A percentile compares a stretch with the other conserved stretches of the same genome.
phyloP scores from a whole-genome alignment of 2,888 invertebrate genomes.

The Brachyopa scutellaris region DNA sequence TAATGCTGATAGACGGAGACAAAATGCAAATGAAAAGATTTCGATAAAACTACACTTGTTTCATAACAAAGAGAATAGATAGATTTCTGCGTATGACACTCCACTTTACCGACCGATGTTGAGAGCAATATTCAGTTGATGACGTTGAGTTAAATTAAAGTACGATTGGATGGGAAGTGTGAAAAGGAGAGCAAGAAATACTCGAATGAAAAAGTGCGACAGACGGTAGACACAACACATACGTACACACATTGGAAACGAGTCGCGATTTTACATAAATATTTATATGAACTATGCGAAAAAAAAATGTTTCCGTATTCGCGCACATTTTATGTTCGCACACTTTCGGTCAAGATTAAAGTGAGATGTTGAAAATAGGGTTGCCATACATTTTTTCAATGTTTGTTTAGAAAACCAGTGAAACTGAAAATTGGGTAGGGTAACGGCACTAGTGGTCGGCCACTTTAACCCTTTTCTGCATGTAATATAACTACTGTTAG shows the following conservation, averaged over 20 bases:
- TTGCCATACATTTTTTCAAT: slow-evolving; percentile 31
- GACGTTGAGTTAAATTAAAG: slow-evolving; percentile 31
- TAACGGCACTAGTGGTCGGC: no score
- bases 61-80: slow-evolving; percentile 27
- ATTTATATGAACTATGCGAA: slow-evolving; percentile 32
- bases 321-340: slow-evolving; percentile 28
- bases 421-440: no score
- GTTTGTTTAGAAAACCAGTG: no score
- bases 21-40: neutral
- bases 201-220: slow-evolving; percentile 50
- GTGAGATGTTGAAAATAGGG: slow-evolving; percentile 28
- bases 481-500: no score
- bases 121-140: slow-evolving; percentile 31
- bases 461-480: no score
- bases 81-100: neutral
- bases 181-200: slow-evolving; percentile 33
- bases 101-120: slow-evolving; percentile 39
- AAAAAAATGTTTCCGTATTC: slow-evolving; percentile 66
- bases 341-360: slow-evolving; percentile 53
- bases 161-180: no score
- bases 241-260: neutral
- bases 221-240: slow-evolving; percentile 10
- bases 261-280: slow-evolving; percentile 61
- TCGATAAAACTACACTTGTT: slow-evolving; percentile 13
- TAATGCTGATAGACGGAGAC: no score